phyloP scores from a whole-genome alignment of 2,797 vertebrate genomes.

The Petrocephalus schoutedeni region DNA sequence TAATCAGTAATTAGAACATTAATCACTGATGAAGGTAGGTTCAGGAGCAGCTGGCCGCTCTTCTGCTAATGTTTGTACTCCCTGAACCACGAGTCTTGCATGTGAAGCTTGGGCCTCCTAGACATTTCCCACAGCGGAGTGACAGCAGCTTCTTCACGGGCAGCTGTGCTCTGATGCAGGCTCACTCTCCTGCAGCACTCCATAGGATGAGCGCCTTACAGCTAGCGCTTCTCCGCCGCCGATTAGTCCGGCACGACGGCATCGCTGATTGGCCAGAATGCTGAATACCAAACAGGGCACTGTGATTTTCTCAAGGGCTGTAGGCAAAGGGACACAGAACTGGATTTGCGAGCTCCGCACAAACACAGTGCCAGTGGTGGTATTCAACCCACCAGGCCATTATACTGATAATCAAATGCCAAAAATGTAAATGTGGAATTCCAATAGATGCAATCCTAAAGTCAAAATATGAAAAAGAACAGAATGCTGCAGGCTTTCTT shows the following conservation, averaged over 20 bases:
- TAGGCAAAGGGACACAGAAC: not conserved
- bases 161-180: not conserved
- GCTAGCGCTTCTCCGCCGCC: not conserved
- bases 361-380: not conserved
- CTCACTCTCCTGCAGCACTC: not conserved
- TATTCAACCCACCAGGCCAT: not conserved
- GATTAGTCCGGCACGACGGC: not conserved
- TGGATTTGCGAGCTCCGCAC: not conserved
- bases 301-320: constrained; percentile 7
- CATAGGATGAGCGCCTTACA: not conserved
- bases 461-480: not conserved
- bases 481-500: not conserved
- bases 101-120: not conserved
- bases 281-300: not conserved
- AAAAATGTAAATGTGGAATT: not conserved
- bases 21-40: not conserved
- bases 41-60: not conserved
- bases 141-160: not conserved
- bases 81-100: not conserved
- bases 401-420: not conserved
- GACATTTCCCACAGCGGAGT: not conserved
- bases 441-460: not conserved
- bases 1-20: not conserved
- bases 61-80: not conserved
- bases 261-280: not conserved